These are phyloP conservation scores for Trachelus iudaicus DNA, from an alignment of 2,888 invertebrate species.

Conservation along the genomic window DNA sequence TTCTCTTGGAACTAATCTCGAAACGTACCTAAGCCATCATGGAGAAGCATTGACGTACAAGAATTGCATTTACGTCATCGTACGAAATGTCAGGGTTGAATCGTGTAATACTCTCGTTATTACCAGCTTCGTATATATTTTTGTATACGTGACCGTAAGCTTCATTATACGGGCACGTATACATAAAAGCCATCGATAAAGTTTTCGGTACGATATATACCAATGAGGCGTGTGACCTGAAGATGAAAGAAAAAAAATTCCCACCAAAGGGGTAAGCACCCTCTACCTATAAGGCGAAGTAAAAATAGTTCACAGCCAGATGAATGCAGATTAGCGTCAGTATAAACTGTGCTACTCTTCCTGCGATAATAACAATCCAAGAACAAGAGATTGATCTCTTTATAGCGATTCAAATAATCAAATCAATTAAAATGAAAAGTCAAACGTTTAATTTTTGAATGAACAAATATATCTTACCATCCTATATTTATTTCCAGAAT, in stretches of 20 bases:
- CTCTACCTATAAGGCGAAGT: not conserved
- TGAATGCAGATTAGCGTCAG: not conserved
- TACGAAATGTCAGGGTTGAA: conserved; percentile 53
- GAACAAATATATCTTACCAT: no score
- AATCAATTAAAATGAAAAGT: not conserved
- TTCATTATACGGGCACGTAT: not conserved
- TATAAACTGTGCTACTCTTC: not conserved
- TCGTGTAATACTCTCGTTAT: conserved; percentile 49
- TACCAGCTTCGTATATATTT: conserved; percentile 22
- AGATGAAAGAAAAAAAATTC: not conserved
- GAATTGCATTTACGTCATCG: not conserved
- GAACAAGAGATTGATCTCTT: not conserved
- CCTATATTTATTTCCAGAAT: not conserved
- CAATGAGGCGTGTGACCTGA: not conserved
- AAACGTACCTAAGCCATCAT: not conserved
- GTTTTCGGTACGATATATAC: not conserved
- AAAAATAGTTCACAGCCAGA: not conserved
- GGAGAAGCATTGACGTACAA: not conserved
- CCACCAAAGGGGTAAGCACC: not conserved
- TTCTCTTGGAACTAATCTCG: not conserved
- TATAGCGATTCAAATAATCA: not conserved
- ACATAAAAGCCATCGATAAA: not conserved
- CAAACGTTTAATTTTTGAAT: not conserved
- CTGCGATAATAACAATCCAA: not conserved
- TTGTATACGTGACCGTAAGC: not conserved